These are phyloP conservation scores for Macrotrachela quadricornifera DNA, from an alignment of 1,140 invertebrate species.

Conservation along the genomic window DNA sequence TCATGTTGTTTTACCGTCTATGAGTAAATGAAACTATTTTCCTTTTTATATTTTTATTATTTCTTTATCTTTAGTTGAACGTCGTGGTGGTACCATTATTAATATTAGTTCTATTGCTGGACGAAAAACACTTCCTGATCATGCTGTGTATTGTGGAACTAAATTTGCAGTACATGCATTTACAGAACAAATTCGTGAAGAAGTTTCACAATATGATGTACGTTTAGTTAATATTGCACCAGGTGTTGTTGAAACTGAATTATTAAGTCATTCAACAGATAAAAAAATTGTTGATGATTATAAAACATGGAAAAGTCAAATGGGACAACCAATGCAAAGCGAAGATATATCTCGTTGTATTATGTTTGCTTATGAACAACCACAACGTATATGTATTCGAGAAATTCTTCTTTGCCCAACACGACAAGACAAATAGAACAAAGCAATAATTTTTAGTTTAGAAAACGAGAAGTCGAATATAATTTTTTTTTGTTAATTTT, in stretches of 20 bases:
- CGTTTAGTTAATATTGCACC: constrained; percentile 31
- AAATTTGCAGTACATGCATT: constrained; percentile 34
- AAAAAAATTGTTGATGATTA: constrained; percentile 17
- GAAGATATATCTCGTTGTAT: constrained; percentile 28
- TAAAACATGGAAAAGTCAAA: too few species aligned
- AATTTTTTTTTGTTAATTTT: too few species aligned
- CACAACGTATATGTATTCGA: constrained; percentile 28
- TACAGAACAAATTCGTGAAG: constrained; percentile 27
- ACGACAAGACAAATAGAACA: too few species aligned
- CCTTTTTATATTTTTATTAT: too few species aligned
- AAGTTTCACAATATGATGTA: constrained; percentile 23
- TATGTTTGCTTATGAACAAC: constrained; percentile 26
- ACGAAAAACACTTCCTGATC: constrained; percentile 24
- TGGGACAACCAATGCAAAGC: constrained; percentile 21
- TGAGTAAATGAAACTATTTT: too few species aligned
- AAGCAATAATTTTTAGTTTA: too few species aligned
- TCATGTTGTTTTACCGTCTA: too few species aligned
- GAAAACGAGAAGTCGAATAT: too few species aligned
- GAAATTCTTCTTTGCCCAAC: constrained; percentile 18
- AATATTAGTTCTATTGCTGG: constrained; percentile 34
- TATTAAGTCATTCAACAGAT: constrained; percentile 24
- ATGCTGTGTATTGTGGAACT: constrained; percentile 32
- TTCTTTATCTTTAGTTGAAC: constrained; percentile 13
- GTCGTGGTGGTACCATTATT: constrained; percentile 28
- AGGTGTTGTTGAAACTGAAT: constrained; percentile 30